Conservation (phyloP, 2,888 invertebrate species). For the Macrophya alboannulata region DNA sequence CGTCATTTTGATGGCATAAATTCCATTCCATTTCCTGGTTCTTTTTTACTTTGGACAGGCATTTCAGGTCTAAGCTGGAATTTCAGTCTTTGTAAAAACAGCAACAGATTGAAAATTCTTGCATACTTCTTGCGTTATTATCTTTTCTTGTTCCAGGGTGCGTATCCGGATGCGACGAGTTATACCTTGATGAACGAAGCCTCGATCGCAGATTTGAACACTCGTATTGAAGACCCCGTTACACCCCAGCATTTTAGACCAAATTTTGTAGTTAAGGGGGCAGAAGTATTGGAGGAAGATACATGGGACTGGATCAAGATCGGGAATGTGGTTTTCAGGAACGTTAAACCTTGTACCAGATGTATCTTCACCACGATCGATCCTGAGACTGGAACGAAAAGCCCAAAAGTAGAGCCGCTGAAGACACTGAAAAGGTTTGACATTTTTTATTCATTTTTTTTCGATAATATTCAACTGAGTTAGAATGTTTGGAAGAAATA, state of each 20-base stretch:
- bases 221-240: slow-evolving; percentile 82
- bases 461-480: too few relatives aligned
- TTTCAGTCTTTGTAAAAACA: not conserved
- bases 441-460: too few relatives aligned
- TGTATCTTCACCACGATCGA: slow-evolving; percentile 89
- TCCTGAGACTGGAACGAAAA: slow-evolving; percentile 84
- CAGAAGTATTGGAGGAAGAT: slow-evolving; percentile 85
- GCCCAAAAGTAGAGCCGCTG: slow-evolving; percentile 84
- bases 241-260: slow-evolving; percentile 84
- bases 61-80: not conserved
- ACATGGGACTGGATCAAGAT: slow-evolving; percentile 88
- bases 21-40: not conserved
- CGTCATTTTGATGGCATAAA: too few relatives aligned
- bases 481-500: too few relatives aligned
- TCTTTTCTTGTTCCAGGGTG: slow-evolving; percentile 80
- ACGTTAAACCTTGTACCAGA: slow-evolving; percentile 86
- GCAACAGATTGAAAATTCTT: not conserved
- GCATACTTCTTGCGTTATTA: not conserved
- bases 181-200: slow-evolving; percentile 86
- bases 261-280: slow-evolving; percentile 86
- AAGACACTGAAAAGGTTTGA: slow-evolving; percentile 85
- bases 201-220: slow-evolving; percentile 86
- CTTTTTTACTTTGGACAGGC: not conserved
- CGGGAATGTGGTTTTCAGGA: slow-evolving; percentile 84
- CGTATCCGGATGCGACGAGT: slow-evolving; percentile 86